Evolutionary conservation across 1,140 invertebrate species (phyloP), one percentile per base, ranked within the genome.

Genomic region (Onthophagus taurus): DNA sequence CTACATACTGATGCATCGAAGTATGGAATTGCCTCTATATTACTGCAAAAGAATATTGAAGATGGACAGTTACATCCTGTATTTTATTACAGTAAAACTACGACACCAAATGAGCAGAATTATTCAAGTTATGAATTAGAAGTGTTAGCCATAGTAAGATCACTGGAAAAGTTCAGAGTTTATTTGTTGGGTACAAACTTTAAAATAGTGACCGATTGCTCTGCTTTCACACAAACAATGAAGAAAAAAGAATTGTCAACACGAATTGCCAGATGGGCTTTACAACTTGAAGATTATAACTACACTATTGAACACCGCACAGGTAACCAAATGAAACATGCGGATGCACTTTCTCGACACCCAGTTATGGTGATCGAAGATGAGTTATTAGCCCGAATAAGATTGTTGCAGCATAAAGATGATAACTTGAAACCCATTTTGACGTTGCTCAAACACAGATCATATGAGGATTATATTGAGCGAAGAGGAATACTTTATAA

Each of bases 101-200:
- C 61, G 0, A 46, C 50, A 2, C 30, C 20, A 2, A 33, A 38
- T 9, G 49, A 60, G 47, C 39, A 34, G 6, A 55, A 49, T 26
- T 58, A 57, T 45, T 50, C 54, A 41, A 48, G 44, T 4, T 68
- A 65, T 38, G 63, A 74, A 46, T 48, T 68, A 33, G 68, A 75
- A 57, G 60, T 59, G n/a, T 46, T 76, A 16, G 67, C 70, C 2
- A 63, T 74, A 9, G 54, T 71, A 3, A 61, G 60, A 50, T 38
- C 65, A 2, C 48, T 75, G 4, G 55, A 66, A 41, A 61, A 67
- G 29, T 73, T 72, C 48, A 39, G 61, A 44, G 44, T 58, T 14
- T 76, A 70, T 51, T 48, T 75, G 20, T 51, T 63, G 16, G 64
- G 64, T 6, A 65, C 53, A 33, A 42, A 60, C 11, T 69, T 70